Evolutionary conservation across 2,888 invertebrate species (phyloP).

Genomic region (Drosophila nr. medialis): DNA sequence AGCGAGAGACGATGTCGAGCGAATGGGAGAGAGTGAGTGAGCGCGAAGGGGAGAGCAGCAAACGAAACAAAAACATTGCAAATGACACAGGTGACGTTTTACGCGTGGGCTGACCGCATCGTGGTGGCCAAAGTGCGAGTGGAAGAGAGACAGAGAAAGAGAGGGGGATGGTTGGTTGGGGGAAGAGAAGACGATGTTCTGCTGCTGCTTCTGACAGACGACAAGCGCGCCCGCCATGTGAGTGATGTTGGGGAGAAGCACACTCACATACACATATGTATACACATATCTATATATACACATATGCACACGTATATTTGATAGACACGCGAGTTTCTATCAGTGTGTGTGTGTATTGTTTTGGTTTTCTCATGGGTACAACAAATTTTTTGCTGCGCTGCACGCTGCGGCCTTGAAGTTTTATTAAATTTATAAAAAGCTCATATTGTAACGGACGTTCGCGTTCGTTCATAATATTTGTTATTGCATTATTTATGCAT

Average conservation of each 20-base stretch:
- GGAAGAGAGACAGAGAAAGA: background rate
- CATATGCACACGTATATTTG: conserved; percentile 16
- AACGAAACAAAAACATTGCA: conserved; percentile 74
- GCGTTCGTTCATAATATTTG: conserved; percentile 27
- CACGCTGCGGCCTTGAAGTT: conserved; percentile 75
- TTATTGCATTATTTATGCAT: conserved; percentile 23
- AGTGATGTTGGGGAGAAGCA: conserved; percentile 51
- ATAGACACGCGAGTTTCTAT: conserved; percentile 17
- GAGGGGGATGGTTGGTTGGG: background rate
- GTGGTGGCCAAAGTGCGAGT: conserved; percentile 5
- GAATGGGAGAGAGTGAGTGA: conserved; percentile 6
- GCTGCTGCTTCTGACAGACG: conserved; percentile 45
- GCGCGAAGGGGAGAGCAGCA: conserved; percentile 21
- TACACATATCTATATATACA: conserved; percentile 10
- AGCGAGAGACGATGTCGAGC: background rate
- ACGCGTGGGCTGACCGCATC: conserved; percentile 55
- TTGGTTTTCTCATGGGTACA: conserved; percentile 68
- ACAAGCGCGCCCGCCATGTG: conserved; percentile 48
- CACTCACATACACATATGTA: conserved; percentile 19
- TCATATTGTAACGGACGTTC: conserved; percentile 33
- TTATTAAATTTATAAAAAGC: conserved; percentile 77
- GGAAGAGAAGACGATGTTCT: conserved; percentile 12
- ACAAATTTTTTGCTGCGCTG: conserved; percentile 60
- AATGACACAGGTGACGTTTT: conserved; percentile 78
- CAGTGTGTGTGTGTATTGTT: conserved; percentile 52